phyloP scores from a whole-genome alignment of 2,888 invertebrate genomes.

The Machimus atricapillus region DNA sequence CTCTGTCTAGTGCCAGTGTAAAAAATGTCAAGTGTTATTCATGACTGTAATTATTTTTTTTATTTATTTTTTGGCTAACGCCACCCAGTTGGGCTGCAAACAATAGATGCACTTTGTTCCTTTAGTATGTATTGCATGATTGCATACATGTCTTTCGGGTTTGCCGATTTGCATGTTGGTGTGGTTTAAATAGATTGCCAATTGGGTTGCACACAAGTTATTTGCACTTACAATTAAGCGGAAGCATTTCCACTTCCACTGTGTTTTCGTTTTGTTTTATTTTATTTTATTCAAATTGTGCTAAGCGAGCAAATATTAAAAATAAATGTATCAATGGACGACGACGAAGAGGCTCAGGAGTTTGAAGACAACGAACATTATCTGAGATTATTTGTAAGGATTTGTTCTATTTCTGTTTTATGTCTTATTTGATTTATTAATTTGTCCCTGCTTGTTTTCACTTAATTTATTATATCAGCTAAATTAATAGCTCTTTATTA shows the following conservation, averaged over 20 bases:
- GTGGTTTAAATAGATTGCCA: background rate
- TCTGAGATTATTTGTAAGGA: background rate
- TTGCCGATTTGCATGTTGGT: background rate
- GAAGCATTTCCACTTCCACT: conserved; percentile 17
- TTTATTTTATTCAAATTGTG: background rate
- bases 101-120: background rate
- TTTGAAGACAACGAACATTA: background rate
- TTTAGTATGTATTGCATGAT: background rate
- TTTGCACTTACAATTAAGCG: conserved; percentile 8
- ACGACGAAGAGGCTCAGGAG: background rate
- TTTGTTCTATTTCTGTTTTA: background rate
- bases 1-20: background rate
- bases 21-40: conserved; percentile 19
- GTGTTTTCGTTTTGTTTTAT: background rate
- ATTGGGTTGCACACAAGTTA: conserved; percentile 13
- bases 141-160: background rate
- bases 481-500: background rate
- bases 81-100: background rate
- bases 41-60: conserved; percentile 4
- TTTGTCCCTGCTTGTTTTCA: background rate
- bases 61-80: background rate
- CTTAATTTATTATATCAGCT: background rate
- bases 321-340: background rate
- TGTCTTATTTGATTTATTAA: background rate
- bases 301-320: background rate